Percentiles rank a stretch among this genome's conserved stretches.
Evolutionary conservation across 2,888 invertebrate species (phyloP).

Genomic region (Ormyrus labotus): DNA sequence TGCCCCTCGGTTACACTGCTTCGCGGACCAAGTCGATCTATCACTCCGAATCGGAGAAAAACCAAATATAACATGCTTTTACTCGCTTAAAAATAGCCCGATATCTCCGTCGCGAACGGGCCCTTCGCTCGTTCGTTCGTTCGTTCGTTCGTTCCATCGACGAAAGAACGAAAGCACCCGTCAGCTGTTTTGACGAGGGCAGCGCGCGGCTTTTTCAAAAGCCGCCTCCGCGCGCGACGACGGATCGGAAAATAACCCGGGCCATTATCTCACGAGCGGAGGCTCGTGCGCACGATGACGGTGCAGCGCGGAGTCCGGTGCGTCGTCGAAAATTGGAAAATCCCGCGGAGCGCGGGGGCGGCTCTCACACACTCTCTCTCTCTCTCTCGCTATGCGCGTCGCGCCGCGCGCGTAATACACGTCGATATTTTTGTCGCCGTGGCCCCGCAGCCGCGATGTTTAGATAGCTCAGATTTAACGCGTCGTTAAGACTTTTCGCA

Average conservation of each 20-base stretch:
- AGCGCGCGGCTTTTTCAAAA: constrained; percentile 26
- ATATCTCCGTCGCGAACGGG: too few species aligned
- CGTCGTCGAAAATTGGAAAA: constrained; percentile 34
- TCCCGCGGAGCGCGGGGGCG: constrained; percentile 3
- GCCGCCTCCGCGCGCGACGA: constrained; percentile 59
- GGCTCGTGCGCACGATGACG: constrained; percentile 2
- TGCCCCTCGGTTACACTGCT: too few species aligned
- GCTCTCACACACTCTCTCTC: constrained; percentile 7
- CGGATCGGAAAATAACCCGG: constrained; percentile 57
- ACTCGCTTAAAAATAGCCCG: too few species aligned
- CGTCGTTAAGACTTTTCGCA: too few species aligned
- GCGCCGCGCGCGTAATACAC: too few species aligned
- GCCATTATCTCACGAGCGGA: constrained; percentile 42
- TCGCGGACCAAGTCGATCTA: too few species aligned
- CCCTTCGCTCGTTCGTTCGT: too few species aligned
- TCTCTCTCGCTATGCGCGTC: background rate
- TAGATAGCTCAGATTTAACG: background rate
- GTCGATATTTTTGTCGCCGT: too few species aligned
- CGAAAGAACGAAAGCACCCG: background rate
- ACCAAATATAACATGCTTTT: too few species aligned
- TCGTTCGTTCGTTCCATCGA: too few species aligned
- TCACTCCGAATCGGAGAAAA: too few species aligned
- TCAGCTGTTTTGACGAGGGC: constrained; percentile 12
- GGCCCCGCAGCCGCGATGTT: background rate
- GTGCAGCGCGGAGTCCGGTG: constrained; percentile 19